phyloP scores from a whole-genome alignment of 2,888 invertebrate species.

The Polylopha cassiicola region DNA sequence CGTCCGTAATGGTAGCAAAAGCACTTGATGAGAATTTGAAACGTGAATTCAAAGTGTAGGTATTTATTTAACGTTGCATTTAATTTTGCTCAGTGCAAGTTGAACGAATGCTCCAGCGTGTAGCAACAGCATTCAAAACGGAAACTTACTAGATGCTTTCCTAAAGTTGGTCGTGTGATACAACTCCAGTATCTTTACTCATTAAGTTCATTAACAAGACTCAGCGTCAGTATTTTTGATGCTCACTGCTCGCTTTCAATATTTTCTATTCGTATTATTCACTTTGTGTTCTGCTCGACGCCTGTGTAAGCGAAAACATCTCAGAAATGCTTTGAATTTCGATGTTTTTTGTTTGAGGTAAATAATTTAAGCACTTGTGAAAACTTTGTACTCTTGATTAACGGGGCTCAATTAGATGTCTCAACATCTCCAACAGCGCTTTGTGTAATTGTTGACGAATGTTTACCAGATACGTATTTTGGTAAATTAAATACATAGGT shows the following conservation, averaged over 20 bases:
- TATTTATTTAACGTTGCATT: slow-evolving; percentile 54
- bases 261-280: slow-evolving; percentile 64
- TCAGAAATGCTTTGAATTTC: slow-evolving; percentile 66
- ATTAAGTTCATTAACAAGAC: slow-evolving; percentile 72
- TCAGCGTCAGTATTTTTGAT: slow-evolving; percentile 67
- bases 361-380: slow-evolving; percentile 72
- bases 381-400: slow-evolving; percentile 72
- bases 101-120: slow-evolving; percentile 38
- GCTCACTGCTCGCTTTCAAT: slow-evolving; percentile 59
- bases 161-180: slow-evolving; percentile 49
- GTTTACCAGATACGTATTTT: slow-evolving; percentile 36
- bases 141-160: slow-evolving; percentile 60
- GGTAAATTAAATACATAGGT: slow-evolving; percentile 5
- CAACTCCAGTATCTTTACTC: slow-evolving; percentile 62
- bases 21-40: slow-evolving; percentile 3
- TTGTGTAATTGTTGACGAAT: slow-evolving; percentile 55
- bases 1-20: too few species aligned
- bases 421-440: slow-evolving; percentile 60
- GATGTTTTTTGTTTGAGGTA: slow-evolving; percentile 72
- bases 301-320: slow-evolving; percentile 68
- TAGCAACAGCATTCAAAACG: slow-evolving; percentile 55
- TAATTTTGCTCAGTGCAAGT: slow-evolving; percentile 44
- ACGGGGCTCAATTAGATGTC: slow-evolving; percentile 68
- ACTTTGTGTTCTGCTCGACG: slow-evolving; percentile 54
- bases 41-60: slow-evolving; percentile 17